A percentile compares a stretch with the other conserved stretches of the same genome.
These are phyloP conservation scores for Apoderus coryli DNA, from an alignment of 2,888 invertebrate species.

Conservation along the genomic window DNA sequence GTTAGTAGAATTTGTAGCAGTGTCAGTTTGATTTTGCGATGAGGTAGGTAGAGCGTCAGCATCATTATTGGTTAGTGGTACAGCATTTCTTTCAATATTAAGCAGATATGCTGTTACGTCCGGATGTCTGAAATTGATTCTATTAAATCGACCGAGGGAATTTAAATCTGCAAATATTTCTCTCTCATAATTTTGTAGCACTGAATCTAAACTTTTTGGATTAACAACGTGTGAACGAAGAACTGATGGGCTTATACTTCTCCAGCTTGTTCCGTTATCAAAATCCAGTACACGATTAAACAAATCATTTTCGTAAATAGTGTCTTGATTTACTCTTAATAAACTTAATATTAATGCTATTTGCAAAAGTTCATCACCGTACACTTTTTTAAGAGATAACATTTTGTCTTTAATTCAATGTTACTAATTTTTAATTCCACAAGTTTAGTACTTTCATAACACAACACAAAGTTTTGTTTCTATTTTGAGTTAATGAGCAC, in stretches of 20 bases:
- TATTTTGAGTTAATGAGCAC: no score
- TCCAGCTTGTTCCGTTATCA: constrained; percentile 56
- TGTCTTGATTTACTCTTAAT: constrained; percentile 60
- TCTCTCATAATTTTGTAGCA: constrained; percentile 55
- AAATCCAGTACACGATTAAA: constrained; percentile 26
- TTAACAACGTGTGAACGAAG: constrained; percentile 49
- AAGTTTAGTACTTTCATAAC: no score
- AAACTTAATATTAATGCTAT: constrained; percentile 69
- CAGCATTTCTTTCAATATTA: constrained; percentile 35
- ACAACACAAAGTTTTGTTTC: no score
- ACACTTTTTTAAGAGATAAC: constrained; percentile 70
- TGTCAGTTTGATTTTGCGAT: constrained; percentile 15
- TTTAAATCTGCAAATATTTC: constrained; percentile 60
- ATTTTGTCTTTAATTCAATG: no score
- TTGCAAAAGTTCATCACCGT: constrained; percentile 68
- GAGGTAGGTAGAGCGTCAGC: constrained; percentile 12
- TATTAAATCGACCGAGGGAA: constrained; percentile 48
- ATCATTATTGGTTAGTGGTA: constrained; percentile 17
- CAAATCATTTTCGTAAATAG: constrained; percentile 43
- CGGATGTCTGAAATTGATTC: constrained; percentile 35
- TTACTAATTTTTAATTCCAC: no score
- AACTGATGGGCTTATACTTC: constrained; percentile 40
- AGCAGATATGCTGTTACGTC: constrained; percentile 47
- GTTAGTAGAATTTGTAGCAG: constrained; percentile 10
- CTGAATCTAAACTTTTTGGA: constrained; percentile 57